Evolutionary conservation across 23 tunicate species (phyloP), one percentile per base, ranked within the genome.

Genomic region (Ascidia mentula): DNA sequence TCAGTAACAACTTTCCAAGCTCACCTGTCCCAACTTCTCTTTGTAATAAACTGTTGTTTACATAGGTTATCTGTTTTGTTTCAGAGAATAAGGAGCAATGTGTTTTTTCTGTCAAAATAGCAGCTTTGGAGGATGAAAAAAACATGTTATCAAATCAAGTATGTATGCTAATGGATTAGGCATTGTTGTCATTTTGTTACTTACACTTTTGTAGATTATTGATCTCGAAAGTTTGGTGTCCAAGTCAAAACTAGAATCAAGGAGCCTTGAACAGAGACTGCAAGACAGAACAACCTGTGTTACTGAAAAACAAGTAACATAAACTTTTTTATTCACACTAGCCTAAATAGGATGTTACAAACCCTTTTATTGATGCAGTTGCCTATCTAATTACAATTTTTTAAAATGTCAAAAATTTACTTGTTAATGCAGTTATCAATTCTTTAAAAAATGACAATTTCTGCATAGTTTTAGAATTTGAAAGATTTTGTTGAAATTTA

Each of bases 201-300:
- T 53, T 53, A 53, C 65, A 53, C 65, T 3, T 53, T 53, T 53
- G 7, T 9, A 90, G 95, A 69, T 90, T n/a, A 90, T 72, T 32
- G 95, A 90, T 39, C 40, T 70, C 26, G 95, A 90, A 69, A 89
- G 84, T 42, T 53, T 72, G 20, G 30, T 84, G 5, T 79, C 80
- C 22, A 88, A 90, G 77, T 76, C 84, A 53, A 15, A 59, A 35
- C 24, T 61, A 0, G 89, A 90, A 80, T 85, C 82, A 32, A 89
- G 84, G 37, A 84, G 89, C 45, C 71, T 90, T 60, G 95, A 90
- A 38, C 37, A 46, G 35, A 73, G 95, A 26, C 74, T 90, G n/a
- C 69, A 75, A 34, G 95, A 90, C 38, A 75, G 95, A 80, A 90
- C 95, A 2, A 36, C 26, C 22, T 7, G 32, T 20, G 46, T 90